These are phyloP conservation scores for Spatula versicolor DNA, from an alignment of 2,797 vertebrate species.

Conservation along the genomic window DNA sequence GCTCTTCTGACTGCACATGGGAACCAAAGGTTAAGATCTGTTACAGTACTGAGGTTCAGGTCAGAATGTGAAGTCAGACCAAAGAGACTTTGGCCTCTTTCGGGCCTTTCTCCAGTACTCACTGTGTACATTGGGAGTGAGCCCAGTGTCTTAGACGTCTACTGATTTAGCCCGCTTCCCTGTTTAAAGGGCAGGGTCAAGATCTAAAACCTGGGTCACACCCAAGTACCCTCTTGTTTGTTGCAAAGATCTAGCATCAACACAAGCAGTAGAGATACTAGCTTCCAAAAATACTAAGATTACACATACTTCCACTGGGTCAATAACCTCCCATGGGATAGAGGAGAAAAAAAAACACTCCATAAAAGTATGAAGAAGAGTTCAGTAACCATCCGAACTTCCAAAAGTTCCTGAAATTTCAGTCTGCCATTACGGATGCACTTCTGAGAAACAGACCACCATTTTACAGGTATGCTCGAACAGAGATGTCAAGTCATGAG, in stretches of 20 bases:
- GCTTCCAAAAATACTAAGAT: neutral
- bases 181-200: neutral
- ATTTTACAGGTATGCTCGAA: neutral
- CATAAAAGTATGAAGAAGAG: neutral
- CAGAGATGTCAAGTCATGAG: neutral
- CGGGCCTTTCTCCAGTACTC: neutral
- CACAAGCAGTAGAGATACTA: neutral
- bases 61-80: neutral
- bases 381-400: neutral
- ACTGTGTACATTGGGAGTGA: slow-evolving; percentile 33
- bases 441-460: neutral
- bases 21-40: slow-evolving; percentile 1
- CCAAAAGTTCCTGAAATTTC: neutral
- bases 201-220: neutral
- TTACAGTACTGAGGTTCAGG: neutral
- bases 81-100: slow-evolving; percentile 21
- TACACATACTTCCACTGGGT: neutral
- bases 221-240: neutral
- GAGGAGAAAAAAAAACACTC: neutral
- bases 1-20: neutral
- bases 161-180: neutral
- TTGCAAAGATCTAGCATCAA: neutral
- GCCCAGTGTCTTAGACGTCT: neutral
- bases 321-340: neutral
- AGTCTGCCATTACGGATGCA: neutral